Conservation (phyloP, 2,797 vertebrate genomes). For the Semotilus atromaculatus region DNA sequence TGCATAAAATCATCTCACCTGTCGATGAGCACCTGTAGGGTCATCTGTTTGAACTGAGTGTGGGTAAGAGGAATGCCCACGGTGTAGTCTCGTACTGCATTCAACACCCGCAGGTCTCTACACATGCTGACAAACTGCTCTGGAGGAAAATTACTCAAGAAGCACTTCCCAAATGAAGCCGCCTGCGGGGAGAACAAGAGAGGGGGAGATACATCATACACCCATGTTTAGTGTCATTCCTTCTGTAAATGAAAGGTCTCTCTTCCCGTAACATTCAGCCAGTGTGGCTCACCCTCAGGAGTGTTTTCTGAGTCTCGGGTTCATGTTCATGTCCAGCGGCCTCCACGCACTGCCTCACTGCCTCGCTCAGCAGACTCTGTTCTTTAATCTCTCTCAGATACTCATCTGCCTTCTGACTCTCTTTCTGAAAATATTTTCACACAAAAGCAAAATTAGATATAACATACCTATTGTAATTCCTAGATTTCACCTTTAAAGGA, state of each 20-base stretch:
- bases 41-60: slow-evolving; percentile 93
- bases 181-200: slow-evolving; percentile 74
- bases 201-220: not conserved
- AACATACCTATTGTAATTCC: not conserved
- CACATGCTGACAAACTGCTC: slow-evolving; percentile 88
- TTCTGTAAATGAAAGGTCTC: not conserved
- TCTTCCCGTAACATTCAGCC: not conserved
- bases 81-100: slow-evolving; percentile 86
- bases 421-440: slow-evolving; percentile 78
- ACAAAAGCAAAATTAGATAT: not conserved
- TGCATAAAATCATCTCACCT: slow-evolving; percentile 74
- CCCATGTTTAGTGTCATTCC: not conserved
- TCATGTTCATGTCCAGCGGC: slow-evolving; percentile 90
- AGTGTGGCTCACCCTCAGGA: slow-evolving; percentile 83
- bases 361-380: slow-evolving; percentile 87
- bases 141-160: slow-evolving; percentile 89
- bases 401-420: slow-evolving; percentile 96
- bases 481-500: not conserved
- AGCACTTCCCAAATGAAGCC: slow-evolving; percentile 95
- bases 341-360: slow-evolving; percentile 92
- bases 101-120: slow-evolving; percentile 90
- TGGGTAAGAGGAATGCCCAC: slow-evolving; percentile 93
- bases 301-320: slow-evolving; percentile 88
- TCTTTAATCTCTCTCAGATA: slow-evolving; percentile 97
- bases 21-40: slow-evolving; percentile 90